Percentiles rank a stretch among this genome's conserved stretches.
These are phyloP conservation scores for Balanococcus diminutus DNA, from an alignment of 2,888 invertebrate species.

Conservation along the genomic window DNA sequence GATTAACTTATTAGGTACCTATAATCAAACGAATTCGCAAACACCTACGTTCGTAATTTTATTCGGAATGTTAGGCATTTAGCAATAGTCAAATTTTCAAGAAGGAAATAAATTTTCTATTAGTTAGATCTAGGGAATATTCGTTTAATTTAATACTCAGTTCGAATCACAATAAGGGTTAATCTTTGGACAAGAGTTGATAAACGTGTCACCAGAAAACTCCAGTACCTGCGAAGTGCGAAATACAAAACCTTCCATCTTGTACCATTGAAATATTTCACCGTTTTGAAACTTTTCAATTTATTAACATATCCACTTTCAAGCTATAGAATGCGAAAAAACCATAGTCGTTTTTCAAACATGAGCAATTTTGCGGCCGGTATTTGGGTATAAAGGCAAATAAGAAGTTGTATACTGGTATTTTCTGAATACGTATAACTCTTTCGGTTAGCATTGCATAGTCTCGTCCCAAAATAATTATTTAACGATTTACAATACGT, in stretches of 20 bases:
- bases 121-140: not conserved
- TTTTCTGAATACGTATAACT: not conserved
- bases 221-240: not conserved
- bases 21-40: not conserved
- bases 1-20: not conserved
- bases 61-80: not conserved
- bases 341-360: not conserved
- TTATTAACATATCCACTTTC: not conserved
- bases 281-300: constrained; percentile 2
- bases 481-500: constrained; percentile 28
- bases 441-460: not conserved
- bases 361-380: not conserved
- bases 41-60: not conserved
- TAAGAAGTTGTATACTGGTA: not conserved
- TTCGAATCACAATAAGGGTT: not conserved
- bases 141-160: not conserved
- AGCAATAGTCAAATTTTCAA: not conserved
- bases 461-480: not conserved
- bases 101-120: not conserved
- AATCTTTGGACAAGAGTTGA: not conserved
- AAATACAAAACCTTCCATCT: not conserved
- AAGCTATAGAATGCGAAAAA: not conserved
- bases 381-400: not conserved
- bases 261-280: not conserved
- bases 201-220: constrained; percentile 7